Base-by-base conservation (phyloP, 1,140 invertebrate species). In the Mya arenaria region DNA sequence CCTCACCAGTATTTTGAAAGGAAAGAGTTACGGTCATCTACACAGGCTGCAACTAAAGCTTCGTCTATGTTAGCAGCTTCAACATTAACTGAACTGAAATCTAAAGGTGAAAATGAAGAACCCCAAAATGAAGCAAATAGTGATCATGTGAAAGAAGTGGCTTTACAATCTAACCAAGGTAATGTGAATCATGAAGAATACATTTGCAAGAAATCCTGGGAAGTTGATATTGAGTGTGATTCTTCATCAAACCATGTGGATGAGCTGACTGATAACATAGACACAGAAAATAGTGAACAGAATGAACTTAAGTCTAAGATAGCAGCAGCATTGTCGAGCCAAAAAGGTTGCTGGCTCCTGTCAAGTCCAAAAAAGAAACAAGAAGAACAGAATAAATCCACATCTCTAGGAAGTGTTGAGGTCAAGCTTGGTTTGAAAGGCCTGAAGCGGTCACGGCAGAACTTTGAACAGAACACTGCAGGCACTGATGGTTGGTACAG, bases 1-100 rank as follows among this genome's bases (percentile, higher is more conserved):
- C 36, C 4, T n/a, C 17, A 23, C 3, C 48, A 52, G 23, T 32
- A 13, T 69, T n/a, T 80, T 71, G 77, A 69, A 36, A 80, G 71
- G 55, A 80, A 80, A 48, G 77, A 68, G 17, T 41, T 80, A 10
- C 48, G 77, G 30, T 80, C 77, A 39, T 80, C 77, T 36, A 80
- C 77, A 44, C 25, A 58, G 28, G 77, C 77, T 34, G 77, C 77
- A 4, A 80, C 77, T n/a, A 80, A 80, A 71, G 77, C 77, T 60
- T 80, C 77, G 19, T 68, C 75, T 39, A 68, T 65, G 5, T 28
- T 80, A 13, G 77, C 77, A 39, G 58, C 75, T 13, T 39, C 17
- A n/a, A n/a, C n/a, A n/a, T n/a, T n/a, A 6, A n/a, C 30, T 6
- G 41, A 52, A 15, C 19, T 36, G 8, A 72, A 72, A 19, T 41